Evolutionary conservation across 2,113 vertebrate genomes (phyloP).

Genomic region (Dolichotis patagonum): DNA sequence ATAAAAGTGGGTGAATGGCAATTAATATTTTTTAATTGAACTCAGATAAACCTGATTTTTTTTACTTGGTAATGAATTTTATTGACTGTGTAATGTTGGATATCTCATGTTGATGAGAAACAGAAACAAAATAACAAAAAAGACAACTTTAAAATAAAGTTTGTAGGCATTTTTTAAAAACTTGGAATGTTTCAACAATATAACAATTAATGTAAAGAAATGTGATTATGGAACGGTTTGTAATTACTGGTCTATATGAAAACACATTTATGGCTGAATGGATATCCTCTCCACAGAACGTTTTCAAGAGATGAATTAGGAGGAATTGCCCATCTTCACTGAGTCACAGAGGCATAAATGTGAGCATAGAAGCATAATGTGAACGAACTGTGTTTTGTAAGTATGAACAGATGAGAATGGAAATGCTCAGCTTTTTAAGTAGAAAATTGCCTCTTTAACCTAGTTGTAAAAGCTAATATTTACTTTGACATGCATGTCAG

Average conservation of each 20-base stretch:
- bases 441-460: slow-evolving; percentile 25
- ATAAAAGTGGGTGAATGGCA: neutral
- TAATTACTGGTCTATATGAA: neutral
- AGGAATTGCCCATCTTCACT: neutral
- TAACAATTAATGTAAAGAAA: slow-evolving; percentile 22
- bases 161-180: neutral
- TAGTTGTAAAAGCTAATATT: neutral
- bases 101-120: neutral
- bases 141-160: neutral
- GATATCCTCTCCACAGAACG: neutral
- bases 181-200: neutral
- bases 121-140: neutral
- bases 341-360: slow-evolving; percentile 1
- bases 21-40: neutral
- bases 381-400: slow-evolving; percentile 47
- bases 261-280: neutral
- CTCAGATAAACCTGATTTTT: neutral
- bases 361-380: neutral
- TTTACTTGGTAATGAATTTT: neutral
- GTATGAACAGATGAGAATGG: neutral
- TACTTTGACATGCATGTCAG: slow-evolving; percentile 38
- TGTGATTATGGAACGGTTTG: neutral
- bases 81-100: neutral
- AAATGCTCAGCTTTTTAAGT: slow-evolving; percentile 6
- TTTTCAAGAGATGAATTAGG: slow-evolving; percentile 8